Base-by-base conservation (phyloP, 1,140 invertebrate species). In the Lasaia peninsularis region DNA sequence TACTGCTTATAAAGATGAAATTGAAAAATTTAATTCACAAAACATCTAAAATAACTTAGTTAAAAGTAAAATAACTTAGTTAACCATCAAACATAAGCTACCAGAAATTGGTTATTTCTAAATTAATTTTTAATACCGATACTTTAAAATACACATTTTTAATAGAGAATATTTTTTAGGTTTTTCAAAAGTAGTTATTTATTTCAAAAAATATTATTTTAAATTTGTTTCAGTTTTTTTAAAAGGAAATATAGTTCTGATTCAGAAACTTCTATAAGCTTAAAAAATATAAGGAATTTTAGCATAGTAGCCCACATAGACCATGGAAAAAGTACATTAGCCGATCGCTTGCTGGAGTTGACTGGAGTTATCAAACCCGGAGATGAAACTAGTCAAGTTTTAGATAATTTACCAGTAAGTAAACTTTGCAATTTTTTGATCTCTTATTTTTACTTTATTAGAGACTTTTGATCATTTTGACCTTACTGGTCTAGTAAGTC, bases 261-360 rank as follows among this genome's bases (percentile, higher is more conserved):
- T 16, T 52, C 53, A 14, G 32, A 53, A 32, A 52, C 60, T 8
- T 52, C 52, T 10, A 44, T 70, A 24, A 74, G 78, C 48, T 64
- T 74, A 11, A 72, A 95, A 60, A 92, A 92, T 61, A 98, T 98
- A 31, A 89, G 97, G 35, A 99, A 98, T 84, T 98, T 99, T 75
- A 95, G 96, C 86, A 99, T 99, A 65, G 97, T 99, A 59, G 98
- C 98, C 32, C 98, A 99, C 90, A 95, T 99, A 11, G 98, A 99
- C 87, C 98, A 99, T 92, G 98, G 98, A 0, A 99, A 99, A 90
- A 98, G 96, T 79, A 99, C 98, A 6, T 85, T 99, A 60, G 97
- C 98, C 0, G 98, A 99, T 88, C 89, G 98, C 58, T 82, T 99
- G 4, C 78, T 99, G 11, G 97, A 99, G 92, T 86, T 96, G 48